These are phyloP conservation scores for Distichodus sexfasciatus DNA, from an alignment of 2,797 vertebrate species.

Conservation along the genomic window DNA sequence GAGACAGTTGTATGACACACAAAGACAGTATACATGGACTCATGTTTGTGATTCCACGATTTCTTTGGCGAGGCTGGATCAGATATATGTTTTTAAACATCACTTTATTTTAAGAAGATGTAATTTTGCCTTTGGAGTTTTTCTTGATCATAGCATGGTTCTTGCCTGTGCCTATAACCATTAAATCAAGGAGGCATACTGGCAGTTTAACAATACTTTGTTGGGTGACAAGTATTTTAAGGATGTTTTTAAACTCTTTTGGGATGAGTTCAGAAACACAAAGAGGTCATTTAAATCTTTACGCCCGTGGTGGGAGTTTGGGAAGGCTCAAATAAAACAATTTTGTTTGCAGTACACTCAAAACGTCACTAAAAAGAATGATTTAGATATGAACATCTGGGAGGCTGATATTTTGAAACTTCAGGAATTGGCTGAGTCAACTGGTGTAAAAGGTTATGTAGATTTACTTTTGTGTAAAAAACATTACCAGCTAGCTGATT, in stretches of 20 bases:
- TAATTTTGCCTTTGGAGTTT: neutral
- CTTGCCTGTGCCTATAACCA: neutral
- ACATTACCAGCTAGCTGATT: neutral
- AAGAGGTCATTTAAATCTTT: neutral
- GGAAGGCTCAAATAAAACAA: neutral
- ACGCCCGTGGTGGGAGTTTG: constrained; percentile 18
- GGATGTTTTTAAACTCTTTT: neutral
- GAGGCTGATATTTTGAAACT: constrained; percentile 21
- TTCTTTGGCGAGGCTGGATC: neutral
- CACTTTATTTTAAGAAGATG: neutral
- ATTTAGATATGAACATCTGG: neutral
- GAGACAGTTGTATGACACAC: neutral
- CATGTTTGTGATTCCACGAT: neutral
- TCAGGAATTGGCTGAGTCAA: neutral
- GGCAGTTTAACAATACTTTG: neutral
- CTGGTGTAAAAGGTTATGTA: neutral
- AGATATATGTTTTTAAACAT: constrained; percentile 11
- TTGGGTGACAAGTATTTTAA: neutral
- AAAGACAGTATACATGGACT: constrained; percentile 12
- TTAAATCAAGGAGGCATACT: neutral
- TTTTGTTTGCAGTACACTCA: neutral
- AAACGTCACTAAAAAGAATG: constrained; percentile 11
- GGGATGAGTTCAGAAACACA: neutral
- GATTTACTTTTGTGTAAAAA: neutral
- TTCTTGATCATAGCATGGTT: neutral